Base-by-base conservation (phyloP, 2,113 vertebrate species). In the Picathartes gymnocephalus region DNA sequence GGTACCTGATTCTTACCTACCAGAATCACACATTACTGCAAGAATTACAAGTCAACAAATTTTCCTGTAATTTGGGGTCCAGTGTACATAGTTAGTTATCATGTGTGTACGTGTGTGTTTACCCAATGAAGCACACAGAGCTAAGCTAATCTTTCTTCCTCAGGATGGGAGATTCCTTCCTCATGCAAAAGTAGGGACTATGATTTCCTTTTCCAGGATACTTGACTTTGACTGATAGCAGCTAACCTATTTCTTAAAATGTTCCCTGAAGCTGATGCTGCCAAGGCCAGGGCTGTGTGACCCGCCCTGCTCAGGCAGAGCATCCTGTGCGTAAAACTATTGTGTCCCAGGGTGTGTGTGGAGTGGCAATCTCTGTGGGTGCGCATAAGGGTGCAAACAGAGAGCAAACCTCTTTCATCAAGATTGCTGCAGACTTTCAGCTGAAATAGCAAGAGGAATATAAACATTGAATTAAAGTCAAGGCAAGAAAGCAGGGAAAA, bases 91-190 rank as follows among this genome's bases (percentile, higher is more conserved):
- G 7, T 62, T 80, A 51, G 22, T 47, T 11, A 6, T 54, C 61
- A 39, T 37, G 13, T 42, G 6, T 45, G 10, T 57, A 13, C 39
- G 4, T 28, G 6, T 80, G 27, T 58, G 33, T 56, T 84, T 74
- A 68, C 54, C 13, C 17, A 61, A 4, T 9, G 11, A 88, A 84
- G 30, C 95, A 85, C 39, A 96, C 71, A 84, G 93, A 96, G 91
- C 90, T 92, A 97, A 95, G 69, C 90, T 98, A 98, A 98, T 98
- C 97, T 97, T 96, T 98, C 90, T 98, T 98, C 97, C 98, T 97
- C 98, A 98, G 98, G 97, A 98, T 97, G 97, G 97, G 97, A 98
- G 97, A 98, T 97, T 98, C 97, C 96, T 98, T 98, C 98, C 98
- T 98, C 97, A 95, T 93, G 72, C 79, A 87, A 81, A 97, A 96